A percentile compares a stretch with the other conserved stretches of the same genome.
Evolutionary conservation across 2,113 vertebrate species (phyloP).

Genomic region (Chiloscyllium plagiosum): DNA sequence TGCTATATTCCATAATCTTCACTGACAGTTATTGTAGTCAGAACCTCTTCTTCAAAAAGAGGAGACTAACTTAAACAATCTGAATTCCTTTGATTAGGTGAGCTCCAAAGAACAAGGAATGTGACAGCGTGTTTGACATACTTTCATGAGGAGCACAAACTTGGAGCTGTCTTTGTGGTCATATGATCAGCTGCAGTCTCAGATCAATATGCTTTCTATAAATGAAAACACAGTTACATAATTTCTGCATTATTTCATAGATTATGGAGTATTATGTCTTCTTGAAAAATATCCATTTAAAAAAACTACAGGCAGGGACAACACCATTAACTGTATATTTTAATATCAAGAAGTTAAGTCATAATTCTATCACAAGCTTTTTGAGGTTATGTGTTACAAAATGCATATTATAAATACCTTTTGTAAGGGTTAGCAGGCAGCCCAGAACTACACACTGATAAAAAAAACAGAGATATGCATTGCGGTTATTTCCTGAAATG

Average conservation of each 20-base stretch:
- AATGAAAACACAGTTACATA: neutral
- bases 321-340: neutral
- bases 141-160: neutral
- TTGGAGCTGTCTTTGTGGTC: neutral
- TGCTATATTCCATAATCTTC: neutral
- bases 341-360: neutral
- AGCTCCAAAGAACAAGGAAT: neutral
- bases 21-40: neutral
- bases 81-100: neutral
- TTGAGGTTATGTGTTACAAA: neutral
- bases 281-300: neutral
- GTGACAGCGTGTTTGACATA: neutral
- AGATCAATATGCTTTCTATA: neutral
- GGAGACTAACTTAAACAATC: neutral
- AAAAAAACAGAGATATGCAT: neutral
- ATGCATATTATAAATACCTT: neutral
- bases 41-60: neutral
- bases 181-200: neutral
- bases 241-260: neutral
- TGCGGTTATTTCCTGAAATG: constrained; percentile 7
- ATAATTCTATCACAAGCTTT: neutral
- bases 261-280: neutral
- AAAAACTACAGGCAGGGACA: neutral
- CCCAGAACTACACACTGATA: neutral
- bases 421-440: neutral